Percentiles rank a stretch among this genome's conserved stretches.
Evolutionary conservation across 1,140 invertebrate species (phyloP).

Genomic region (Teleogryllus occipitalis): DNA sequence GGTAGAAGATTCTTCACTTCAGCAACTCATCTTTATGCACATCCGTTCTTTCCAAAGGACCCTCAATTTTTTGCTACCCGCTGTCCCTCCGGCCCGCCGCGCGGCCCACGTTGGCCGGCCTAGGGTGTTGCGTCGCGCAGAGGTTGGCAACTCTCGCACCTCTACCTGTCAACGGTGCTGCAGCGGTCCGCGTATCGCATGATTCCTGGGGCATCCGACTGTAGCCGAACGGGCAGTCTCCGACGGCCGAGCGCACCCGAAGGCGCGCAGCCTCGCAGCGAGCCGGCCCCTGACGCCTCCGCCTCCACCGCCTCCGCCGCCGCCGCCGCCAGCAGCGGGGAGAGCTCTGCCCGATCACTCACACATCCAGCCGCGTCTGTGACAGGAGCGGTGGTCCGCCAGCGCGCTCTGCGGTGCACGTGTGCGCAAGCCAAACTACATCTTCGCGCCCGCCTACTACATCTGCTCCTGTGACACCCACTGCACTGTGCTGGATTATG

Average conservation of each 20-base stretch:
- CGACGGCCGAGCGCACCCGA: not conserved
- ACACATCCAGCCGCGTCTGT: not conserved
- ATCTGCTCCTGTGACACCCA: no score
- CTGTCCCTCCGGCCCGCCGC: no score
- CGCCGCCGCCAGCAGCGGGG: no score
- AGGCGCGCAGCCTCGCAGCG: not conserved
- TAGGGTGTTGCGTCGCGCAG: no score
- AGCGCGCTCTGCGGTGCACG: not conserved
- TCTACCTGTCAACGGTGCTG: conserved; percentile 3
- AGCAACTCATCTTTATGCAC: no score
- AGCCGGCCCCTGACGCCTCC: no score
- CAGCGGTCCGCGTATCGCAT: not conserved
- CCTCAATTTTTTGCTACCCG: not conserved
- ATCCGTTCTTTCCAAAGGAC: no score
- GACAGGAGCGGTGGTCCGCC: not conserved
- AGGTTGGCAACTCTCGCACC: not conserved
- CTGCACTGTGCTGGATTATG: no score
- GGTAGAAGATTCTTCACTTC: no score
- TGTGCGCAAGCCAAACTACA: not conserved
- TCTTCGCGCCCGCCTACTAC: no score
- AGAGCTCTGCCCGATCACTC: not conserved
- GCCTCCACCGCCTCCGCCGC: no score
- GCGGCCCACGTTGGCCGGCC: not conserved
- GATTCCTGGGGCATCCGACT: not conserved
- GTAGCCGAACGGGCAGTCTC: not conserved